phyloP scores from a whole-genome alignment of 2,113 vertebrate genomes.

The Zapus hudsonius region DNA sequence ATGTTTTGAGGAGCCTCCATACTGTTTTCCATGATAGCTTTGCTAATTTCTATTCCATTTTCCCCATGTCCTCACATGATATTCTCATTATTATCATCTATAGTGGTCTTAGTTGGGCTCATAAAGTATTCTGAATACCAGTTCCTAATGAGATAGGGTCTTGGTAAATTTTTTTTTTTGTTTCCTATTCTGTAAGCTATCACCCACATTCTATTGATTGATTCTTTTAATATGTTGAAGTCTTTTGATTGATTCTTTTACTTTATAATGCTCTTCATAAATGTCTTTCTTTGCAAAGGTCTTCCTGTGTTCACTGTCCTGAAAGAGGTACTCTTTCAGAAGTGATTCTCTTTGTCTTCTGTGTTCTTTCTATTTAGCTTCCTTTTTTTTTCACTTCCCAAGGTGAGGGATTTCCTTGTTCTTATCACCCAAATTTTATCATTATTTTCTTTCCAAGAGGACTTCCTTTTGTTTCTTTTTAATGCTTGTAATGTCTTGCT shows the following conservation, averaged over 20 bases:
- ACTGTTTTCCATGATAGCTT: neutral
- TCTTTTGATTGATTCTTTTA: no score
- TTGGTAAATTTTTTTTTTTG: neutral
- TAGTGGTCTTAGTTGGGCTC: no score
- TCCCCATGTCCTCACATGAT: neutral
- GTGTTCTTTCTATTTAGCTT: neutral
- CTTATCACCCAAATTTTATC: neutral
- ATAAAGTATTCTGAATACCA: neutral
- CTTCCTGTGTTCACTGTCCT: neutral
- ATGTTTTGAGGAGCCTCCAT: neutral
- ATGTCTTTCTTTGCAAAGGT: neutral
- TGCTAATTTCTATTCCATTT: neutral
- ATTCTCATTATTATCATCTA: neutral
- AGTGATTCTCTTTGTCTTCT: neutral
- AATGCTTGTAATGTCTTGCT: neutral
- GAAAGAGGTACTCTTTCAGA: neutral
- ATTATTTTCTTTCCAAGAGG: neutral
- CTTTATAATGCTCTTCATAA: neutral
- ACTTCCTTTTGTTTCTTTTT: conserved; percentile 15
- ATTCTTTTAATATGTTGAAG: no score
- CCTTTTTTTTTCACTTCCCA: neutral
- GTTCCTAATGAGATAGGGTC: neutral
- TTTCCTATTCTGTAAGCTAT: neutral
- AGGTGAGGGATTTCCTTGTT: neutral
- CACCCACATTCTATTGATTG: neutral